phyloP scores from a whole-genome alignment of 1,140 invertebrate genomes.

The Helicoverpa armigera region DNA sequence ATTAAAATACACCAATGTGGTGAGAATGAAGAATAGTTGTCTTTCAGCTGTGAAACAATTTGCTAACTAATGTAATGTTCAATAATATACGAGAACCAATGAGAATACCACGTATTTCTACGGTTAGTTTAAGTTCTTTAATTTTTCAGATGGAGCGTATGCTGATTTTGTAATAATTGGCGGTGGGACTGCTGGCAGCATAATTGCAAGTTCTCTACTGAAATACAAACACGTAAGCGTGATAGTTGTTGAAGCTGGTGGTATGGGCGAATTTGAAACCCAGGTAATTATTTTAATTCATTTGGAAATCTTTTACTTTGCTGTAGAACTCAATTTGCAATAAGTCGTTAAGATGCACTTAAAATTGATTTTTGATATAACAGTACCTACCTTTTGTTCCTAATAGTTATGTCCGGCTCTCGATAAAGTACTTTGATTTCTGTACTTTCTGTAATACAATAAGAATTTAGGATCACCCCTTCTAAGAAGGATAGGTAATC shows the following conservation, averaged over 20 bases:
- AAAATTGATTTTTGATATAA: too few species aligned
- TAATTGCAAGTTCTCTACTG: slow-evolving; percentile 27
- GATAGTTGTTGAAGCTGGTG: slow-evolving; percentile 30
- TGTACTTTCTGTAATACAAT: too few species aligned
- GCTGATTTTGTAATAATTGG: slow-evolving; percentile 34
- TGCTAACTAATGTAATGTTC: too few species aligned
- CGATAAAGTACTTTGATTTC: too few species aligned
- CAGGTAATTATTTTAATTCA: neutral
- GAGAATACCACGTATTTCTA: neutral
- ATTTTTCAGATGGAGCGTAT: slow-evolving; percentile 22
- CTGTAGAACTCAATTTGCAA: neutral
- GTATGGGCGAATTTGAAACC: slow-evolving; percentile 3
- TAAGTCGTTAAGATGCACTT: neutral
- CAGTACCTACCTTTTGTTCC: too few species aligned
- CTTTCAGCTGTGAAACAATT: too few species aligned
- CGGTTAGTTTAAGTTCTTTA: neutral
- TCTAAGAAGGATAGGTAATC: too few species aligned
- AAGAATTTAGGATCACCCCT: too few species aligned
- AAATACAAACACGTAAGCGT: slow-evolving; percentile 3
- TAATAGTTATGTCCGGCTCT: too few species aligned
- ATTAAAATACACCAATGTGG: too few species aligned
- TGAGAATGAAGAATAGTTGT: too few species aligned
- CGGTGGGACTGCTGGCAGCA: slow-evolving; percentile 40
- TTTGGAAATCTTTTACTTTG: neutral
- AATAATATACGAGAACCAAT: neutral